Evolutionary conservation across 2,113 vertebrate genomes (phyloP), one percentile per base, ranked within the genome.

Genomic region (Onychostruthus taczanowskii): DNA sequence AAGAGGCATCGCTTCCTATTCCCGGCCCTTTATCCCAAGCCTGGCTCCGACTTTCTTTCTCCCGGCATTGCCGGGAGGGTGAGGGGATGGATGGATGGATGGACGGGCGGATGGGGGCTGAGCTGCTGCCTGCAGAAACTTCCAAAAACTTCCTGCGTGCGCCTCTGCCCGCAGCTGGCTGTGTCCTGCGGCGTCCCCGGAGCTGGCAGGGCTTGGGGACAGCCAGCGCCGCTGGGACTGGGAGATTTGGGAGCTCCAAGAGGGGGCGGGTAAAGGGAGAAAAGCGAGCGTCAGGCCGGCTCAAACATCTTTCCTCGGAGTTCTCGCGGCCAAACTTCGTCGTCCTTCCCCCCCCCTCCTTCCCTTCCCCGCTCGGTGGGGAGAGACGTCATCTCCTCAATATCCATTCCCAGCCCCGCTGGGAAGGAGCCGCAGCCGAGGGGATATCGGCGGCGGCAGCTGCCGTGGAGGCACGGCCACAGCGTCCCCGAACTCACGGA

Each of bases 241-340:
- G 84, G 88, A 96, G 94, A 67, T 79, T 96, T 92, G 91, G 92
- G 90, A 94, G 63, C 85, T 67, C 13, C 1, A 0, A 28, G 37
- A 21, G 75, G 56, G 56, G 64, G 81, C 20, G 84, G 91, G 55
- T 5, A 31, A 49, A 78, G 78, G 78, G 59, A 88, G 94, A 87
- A 88, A 90, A 76, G 80, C 37, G n/a, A 95, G 92, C 75, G 94
- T 84, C 75, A 84, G 83, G 92, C 96, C 87, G 88, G 83, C 97
- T 97, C 97, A 63, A 96, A 94, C 97, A 95, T 97, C 98, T 97
- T 97, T 80, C 87, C 97, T 95, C 87, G 56, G 97, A 87, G 67
- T 94, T 96, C 94, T 91, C 56, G 68, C 90, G 52, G 96, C 81
- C 97, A 93, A 97, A 97, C 97, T 96, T 97, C 52, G 81, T 10